phyloP scores from a whole-genome alignment of 1,140 invertebrate genomes.

The Zaprionus africanus region DNA sequence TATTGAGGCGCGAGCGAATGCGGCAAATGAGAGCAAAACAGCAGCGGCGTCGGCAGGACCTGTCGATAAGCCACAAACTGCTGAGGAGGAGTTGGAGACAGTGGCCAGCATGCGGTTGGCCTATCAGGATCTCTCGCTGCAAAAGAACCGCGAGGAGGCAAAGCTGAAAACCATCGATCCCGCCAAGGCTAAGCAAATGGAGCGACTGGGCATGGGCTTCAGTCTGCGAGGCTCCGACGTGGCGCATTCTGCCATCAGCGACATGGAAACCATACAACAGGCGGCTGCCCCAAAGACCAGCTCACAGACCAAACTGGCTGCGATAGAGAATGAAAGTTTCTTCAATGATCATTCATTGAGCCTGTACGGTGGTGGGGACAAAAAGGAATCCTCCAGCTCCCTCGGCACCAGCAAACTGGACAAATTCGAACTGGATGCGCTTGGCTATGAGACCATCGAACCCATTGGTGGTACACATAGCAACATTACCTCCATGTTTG shows the following conservation, averaged over 20 bases:
- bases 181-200: constrained; percentile 94
- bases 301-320: constrained; percentile 48
- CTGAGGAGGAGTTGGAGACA: constrained; percentile 86
- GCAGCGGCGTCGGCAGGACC: constrained; percentile 69
- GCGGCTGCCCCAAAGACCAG: constrained; percentile 73
- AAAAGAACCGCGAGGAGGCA: constrained; percentile 92
- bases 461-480: constrained; percentile 74
- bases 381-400: constrained; percentile 45
- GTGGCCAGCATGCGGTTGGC: constrained; percentile 93
- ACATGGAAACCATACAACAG: constrained; percentile 97
- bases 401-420: constrained; percentile 62
- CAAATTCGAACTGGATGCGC: constrained; percentile 74
- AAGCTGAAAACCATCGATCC: constrained; percentile 91
- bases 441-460: constrained; percentile 83
- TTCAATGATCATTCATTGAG: constrained; percentile 84
- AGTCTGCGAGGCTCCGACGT: constrained; percentile 86
- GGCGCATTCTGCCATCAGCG: constrained; percentile 96
- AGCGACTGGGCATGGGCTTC: constrained; percentile 95
- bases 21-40: constrained; percentile 90
- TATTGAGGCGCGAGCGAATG: constrained; percentile 94
- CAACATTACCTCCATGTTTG: constrained; percentile 82
- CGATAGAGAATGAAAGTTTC: constrained; percentile 67
- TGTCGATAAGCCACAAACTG: constrained; percentile 67
- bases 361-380: constrained; percentile 61
- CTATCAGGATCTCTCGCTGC: constrained; percentile 93